Evolutionary conservation across 1,140 invertebrate species (phyloP).

Genomic region (Caenorhabditis inopinata): DNA sequence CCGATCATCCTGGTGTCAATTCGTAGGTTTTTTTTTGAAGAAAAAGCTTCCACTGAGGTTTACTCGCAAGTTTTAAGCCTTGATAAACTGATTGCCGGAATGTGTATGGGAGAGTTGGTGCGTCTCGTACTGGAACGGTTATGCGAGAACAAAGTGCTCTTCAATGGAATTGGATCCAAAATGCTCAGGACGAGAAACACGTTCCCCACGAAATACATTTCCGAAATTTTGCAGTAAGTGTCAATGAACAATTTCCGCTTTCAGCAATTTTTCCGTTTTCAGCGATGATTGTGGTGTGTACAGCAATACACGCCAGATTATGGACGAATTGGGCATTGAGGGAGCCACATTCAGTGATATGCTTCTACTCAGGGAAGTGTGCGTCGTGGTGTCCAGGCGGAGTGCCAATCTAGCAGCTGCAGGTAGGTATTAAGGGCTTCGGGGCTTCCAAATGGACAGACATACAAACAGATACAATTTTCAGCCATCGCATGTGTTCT

Average conservation of each 20-base stretch:
- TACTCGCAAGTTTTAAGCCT: constrained; percentile 69
- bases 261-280: constrained; percentile 13
- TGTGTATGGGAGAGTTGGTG: constrained; percentile 81
- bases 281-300: constrained; percentile 48
- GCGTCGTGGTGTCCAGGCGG: constrained; percentile 46
- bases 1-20: constrained; percentile 67
- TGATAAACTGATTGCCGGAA: constrained; percentile 90
- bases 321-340: constrained; percentile 51
- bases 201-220: constrained; percentile 64
- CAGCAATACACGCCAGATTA: constrained; percentile 45
- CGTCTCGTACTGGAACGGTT: constrained; percentile 76
- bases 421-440: too few relatives aligned
- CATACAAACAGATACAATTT: too few relatives aligned
- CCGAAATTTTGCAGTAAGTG: constrained; percentile 52
- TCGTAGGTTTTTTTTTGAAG: constrained; percentile 57
- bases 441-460: too few relatives aligned
- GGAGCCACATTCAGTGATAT: constrained; percentile 47
- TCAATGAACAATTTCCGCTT: background rate
- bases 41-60: too few relatives aligned
- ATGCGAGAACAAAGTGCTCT: constrained; percentile 76
- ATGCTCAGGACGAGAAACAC: constrained; percentile 60
- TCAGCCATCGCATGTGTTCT: constrained; percentile 47
- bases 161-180: constrained; percentile 75
- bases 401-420: constrained; percentile 49
- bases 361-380: constrained; percentile 48